Base-by-base conservation (phyloP, 1,140 invertebrate species). In the Tetragnatha versicolor region DNA sequence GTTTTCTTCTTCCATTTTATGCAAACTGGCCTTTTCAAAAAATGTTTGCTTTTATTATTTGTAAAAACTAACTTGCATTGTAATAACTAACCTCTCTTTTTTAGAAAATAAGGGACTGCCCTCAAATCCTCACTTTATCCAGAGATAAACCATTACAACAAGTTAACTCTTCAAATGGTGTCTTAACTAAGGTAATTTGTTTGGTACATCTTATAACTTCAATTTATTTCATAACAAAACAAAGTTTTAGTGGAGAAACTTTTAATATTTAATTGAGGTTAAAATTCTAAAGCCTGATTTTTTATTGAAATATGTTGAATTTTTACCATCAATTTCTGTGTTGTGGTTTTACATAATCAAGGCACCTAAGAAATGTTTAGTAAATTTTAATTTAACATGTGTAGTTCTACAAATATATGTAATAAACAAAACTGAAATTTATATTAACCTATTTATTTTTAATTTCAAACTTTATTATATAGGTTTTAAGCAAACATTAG, bases 71-170 rank as follows among this genome's bases (percentile, higher is more conserved):
- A 22, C 27, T 22, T 55, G 12, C 12, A 12, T 20, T 10, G 3
- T 20, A 20, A 55, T 25, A 0, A 55, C 12, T 3, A 7, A 9
- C 17, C 27, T 51, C 35, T 39, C 39, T 37, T 51, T 49, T 55
- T 9, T n/a, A 70, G 68, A 55, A 55, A 25, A 70, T 70, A 27
- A n/a, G n/a, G 35, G 68, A 70, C 27, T 70, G 33, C 55, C 68
- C 68, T 6, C 37, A 55, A 35, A 55, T 12, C 17, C 27, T 55
- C 2, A 55, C 49, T 9, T 55, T 70, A 37, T 49, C 31, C 1
- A 55, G 68, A 39, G 49, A 55, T n/a, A 49, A 68, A 22, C 27
- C 7, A 20, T 29, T 49, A 9, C 17, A n/a, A 0, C 12, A 49
- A 20, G n/a, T 49, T 17, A 20, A 14, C 3, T 7, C 29, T 20